These are phyloP conservation scores for Microtus richardsoni DNA, from an alignment of 2,113 vertebrate genomes.

Conservation along the genomic window DNA sequence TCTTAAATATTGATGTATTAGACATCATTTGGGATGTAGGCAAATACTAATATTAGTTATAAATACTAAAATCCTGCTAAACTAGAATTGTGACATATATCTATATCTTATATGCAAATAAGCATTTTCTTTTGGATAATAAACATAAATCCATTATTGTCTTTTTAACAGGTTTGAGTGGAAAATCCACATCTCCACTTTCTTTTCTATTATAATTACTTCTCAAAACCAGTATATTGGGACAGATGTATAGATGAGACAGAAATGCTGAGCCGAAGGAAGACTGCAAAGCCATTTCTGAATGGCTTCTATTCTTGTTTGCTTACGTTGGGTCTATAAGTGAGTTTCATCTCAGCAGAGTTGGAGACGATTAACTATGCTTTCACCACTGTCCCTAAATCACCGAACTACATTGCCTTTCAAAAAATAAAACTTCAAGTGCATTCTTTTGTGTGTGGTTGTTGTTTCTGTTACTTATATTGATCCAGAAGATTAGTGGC, in stretches of 20 bases:
- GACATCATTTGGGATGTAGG: background rate
- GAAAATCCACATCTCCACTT: conserved; percentile 14
- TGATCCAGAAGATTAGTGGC: background rate
- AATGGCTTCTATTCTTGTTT: background rate
- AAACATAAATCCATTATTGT: background rate
- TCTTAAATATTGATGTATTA: background rate
- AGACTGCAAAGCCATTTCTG: background rate
- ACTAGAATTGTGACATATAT: background rate
- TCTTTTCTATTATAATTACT: background rate
- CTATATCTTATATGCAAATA: background rate
- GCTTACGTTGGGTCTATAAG: background rate
- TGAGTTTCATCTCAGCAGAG: background rate
- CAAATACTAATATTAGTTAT: background rate
- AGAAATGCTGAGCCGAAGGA: background rate
- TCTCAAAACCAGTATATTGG: background rate
- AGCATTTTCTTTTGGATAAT: background rate
- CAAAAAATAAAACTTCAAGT: conserved; percentile 43
- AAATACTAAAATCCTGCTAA: background rate
- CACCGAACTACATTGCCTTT: background rate
- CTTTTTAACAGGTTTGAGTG: conserved; percentile 26
- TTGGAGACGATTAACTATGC: conserved; percentile 6
- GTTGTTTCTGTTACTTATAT: conserved; percentile 28
- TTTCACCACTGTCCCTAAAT: conserved; percentile 7
- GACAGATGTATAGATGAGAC: background rate
- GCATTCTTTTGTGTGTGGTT: conserved; percentile 18